These are phyloP conservation scores for Hartigia nigra DNA, from an alignment of 2,888 invertebrate species.

Conservation along the genomic window DNA sequence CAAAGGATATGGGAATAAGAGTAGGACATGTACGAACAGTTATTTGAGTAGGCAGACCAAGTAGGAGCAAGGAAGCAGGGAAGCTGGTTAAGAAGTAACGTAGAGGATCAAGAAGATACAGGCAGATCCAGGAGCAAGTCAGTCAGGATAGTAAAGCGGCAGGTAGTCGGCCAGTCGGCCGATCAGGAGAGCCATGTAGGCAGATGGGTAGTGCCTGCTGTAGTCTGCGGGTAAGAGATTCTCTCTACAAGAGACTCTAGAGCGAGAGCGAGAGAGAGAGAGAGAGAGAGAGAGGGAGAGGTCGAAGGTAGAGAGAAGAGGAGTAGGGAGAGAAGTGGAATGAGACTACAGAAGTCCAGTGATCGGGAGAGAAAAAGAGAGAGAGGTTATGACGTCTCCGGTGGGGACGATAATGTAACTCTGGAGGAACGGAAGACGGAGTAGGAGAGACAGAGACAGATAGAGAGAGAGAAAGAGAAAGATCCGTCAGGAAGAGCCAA, in stretches of 20 bases:
- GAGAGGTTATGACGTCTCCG: not conserved
- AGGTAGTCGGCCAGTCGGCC: not conserved
- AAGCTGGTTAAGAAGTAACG: not conserved
- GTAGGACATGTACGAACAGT: too few species aligned
- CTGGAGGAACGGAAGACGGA: not conserved
- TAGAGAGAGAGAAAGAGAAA: conserved; percentile 21
- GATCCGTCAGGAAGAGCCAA: conserved; percentile 13
- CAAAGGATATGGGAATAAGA: too few species aligned
- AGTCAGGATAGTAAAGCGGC: not conserved
- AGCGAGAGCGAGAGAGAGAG: too few species aligned
- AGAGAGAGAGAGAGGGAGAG: not conserved
- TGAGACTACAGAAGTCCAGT: not conserved
- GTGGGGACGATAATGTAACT: conserved; percentile 1
- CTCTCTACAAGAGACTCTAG: not conserved
- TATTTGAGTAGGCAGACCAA: not conserved
- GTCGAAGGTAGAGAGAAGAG: not conserved
- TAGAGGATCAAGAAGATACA: not conserved
- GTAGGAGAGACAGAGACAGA: conserved; percentile 13
- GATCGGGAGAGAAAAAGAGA: not conserved
- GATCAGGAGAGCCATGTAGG: not conserved
- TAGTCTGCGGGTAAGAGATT: not conserved
- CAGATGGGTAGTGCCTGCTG: not conserved
- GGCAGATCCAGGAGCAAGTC: not conserved
- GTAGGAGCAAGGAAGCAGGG: not conserved
- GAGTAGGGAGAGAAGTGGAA: not conserved